Percentiles rank a stretch among this genome's conserved stretches.
These are phyloP conservation scores for Rhagophthalmus giganteus DNA, from an alignment of 2,888 invertebrate species.

Conservation along the genomic window DNA sequence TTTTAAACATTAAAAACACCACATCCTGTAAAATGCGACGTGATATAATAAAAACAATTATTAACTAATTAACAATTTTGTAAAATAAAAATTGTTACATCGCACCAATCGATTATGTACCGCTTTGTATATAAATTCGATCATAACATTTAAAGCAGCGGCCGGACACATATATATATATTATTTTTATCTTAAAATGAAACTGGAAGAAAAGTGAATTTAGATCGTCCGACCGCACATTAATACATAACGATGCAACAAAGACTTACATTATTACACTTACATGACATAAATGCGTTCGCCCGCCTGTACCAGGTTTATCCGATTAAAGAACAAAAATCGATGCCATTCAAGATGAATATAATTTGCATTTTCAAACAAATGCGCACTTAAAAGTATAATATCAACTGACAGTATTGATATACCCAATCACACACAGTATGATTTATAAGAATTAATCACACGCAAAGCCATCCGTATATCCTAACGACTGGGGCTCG, in stretches of 20 bases:
- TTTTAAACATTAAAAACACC: no score
- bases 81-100: no score
- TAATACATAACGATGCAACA: constrained; percentile 4
- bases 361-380: constrained; percentile 56
- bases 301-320: background rate
- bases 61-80: no score
- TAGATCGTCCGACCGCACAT: constrained; percentile 4
- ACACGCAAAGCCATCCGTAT: constrained; percentile 34
- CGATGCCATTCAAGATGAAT: constrained; percentile 17
- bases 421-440: constrained; percentile 59
- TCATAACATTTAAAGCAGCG: constrained; percentile 2
- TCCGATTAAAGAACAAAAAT: constrained; percentile 1
- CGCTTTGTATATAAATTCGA: background rate
- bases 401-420: constrained; percentile 58
- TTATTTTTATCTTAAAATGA: no score
- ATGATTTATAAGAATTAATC: constrained; percentile 52
- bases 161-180: constrained; percentile 1
- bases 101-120: background rate
- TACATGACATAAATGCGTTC: constrained; percentile 10
- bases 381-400: constrained; percentile 48
- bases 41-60: no score
- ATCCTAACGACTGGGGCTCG: constrained; percentile 26
- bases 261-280: constrained; percentile 2
- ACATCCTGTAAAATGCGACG: no score
- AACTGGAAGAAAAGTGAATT: background rate